Evolutionary conservation across 2,888 invertebrate genomes (phyloP).

Genomic region (Agrochola lychnidis): DNA sequence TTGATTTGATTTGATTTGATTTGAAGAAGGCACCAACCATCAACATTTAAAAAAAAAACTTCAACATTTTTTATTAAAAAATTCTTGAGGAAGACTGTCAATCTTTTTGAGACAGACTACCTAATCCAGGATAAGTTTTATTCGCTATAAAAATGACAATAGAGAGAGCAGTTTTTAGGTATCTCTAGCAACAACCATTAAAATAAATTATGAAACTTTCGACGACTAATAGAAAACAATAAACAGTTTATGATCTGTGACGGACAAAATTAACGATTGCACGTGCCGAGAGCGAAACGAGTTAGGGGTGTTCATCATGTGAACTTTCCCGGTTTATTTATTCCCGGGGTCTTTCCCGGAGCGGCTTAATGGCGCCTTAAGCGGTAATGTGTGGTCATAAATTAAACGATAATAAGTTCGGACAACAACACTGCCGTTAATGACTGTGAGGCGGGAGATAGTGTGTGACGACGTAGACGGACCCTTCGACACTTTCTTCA

Average conservation of each 20-base stretch:
- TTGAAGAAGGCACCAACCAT: too few relatives aligned
- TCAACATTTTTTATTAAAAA: too few relatives aligned
- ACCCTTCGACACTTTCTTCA: constrained; percentile 72
- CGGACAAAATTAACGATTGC: constrained; percentile 84
- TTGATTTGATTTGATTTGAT: too few relatives aligned
- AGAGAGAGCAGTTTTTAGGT: constrained; percentile 44
- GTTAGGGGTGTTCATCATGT: constrained; percentile 80
- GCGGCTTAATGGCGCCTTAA: constrained; percentile 87
- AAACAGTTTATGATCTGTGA: constrained; percentile 85
- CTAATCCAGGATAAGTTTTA: constrained; percentile 19
- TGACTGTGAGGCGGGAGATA: constrained; percentile 72
- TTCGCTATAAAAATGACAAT: constrained; percentile 33
- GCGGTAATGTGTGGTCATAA: constrained; percentile 89
- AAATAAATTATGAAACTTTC: constrained; percentile 68
- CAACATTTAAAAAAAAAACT: too few relatives aligned
- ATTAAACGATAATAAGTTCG: constrained; percentile 90
- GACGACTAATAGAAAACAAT: constrained; percentile 81
- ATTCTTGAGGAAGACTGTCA: neutral
- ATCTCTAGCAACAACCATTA: constrained; percentile 51
- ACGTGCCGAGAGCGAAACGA: constrained; percentile 77
- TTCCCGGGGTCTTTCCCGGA: constrained; percentile 78
- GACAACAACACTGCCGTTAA: constrained; percentile 86
- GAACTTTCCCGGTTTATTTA: constrained; percentile 83
- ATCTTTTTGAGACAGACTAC: neutral
- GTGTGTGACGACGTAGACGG: constrained; percentile 64